These are phyloP conservation scores for Chloropsis cyanopogon DNA, from an alignment of 2,113 vertebrate species.

Conservation along the genomic window DNA sequence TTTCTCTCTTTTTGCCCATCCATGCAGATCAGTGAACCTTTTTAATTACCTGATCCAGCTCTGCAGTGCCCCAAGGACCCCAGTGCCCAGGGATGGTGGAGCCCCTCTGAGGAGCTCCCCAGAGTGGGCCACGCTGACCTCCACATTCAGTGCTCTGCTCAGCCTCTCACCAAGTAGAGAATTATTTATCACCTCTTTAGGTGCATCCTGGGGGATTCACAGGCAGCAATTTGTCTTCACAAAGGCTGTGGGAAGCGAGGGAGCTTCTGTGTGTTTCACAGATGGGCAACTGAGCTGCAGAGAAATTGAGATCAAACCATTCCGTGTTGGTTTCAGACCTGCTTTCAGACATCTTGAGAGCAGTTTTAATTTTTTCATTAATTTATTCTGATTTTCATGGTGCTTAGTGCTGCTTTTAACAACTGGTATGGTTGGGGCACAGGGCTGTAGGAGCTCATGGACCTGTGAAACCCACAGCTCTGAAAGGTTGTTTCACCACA, in stretches of 20 bases:
- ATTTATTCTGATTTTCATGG: neutral
- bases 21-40: neutral
- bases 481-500: neutral
- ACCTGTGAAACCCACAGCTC: neutral
- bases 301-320: neutral
- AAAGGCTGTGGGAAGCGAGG: neutral
- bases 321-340: neutral
- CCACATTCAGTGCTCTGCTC: neutral
- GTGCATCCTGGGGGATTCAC: neutral
- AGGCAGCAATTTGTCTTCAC: neutral
- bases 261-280: neutral
- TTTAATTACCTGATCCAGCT: neutral
- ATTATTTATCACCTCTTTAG: neutral
- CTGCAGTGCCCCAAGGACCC: neutral
- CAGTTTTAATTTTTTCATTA: neutral
- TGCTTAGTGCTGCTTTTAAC: neutral
- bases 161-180: neutral
- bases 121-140: neutral
- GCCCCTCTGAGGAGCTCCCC: neutral
- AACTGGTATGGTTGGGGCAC: rapidly evolving
- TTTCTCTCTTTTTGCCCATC: neutral
- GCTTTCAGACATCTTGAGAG: neutral
- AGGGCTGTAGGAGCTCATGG: neutral
- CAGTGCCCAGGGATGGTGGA: neutral
- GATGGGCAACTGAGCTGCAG: neutral